Conservation (phyloP, 2,888 invertebrate genomes). For the Epiperipatus broadwayi region DNA sequence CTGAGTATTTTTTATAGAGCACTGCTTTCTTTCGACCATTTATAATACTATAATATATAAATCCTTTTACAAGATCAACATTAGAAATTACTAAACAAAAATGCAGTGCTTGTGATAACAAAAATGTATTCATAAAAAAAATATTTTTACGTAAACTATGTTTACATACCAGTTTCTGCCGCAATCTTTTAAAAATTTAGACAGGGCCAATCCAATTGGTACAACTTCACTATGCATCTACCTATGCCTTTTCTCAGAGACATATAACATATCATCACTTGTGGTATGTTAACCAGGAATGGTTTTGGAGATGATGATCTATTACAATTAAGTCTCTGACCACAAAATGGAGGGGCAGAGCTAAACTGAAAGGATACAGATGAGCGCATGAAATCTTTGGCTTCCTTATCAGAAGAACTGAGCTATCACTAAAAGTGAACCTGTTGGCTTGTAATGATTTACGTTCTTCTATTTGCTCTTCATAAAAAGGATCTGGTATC, state of each 20-base stretch:
- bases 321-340: slow-evolving; percentile 47
- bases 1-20: too few species aligned
- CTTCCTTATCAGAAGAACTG: slow-evolving; percentile 40
- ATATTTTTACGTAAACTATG: too few species aligned
- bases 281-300: slow-evolving; percentile 21
- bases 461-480: slow-evolving; percentile 45
- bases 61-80: too few species aligned
- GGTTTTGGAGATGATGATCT: slow-evolving; percentile 18
- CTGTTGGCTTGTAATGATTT: slow-evolving; percentile 45
- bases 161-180: too few species aligned
- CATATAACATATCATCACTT: slow-evolving; percentile 20
- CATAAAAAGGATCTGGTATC: too few species aligned
- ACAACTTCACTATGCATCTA: slow-evolving; percentile 32
- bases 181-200: slow-evolving; percentile 90
- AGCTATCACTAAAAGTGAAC: slow-evolving; percentile 27
- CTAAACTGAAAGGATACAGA: slow-evolving; percentile 65
- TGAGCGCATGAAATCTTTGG: slow-evolving; percentile 40
- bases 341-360: slow-evolving; percentile 72
- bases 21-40: too few species aligned
- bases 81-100: too few species aligned
- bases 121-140: too few species aligned
- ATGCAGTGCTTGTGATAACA: too few species aligned
- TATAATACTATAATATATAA: too few species aligned
- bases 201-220: slow-evolving; percentile 54
- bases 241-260: slow-evolving; percentile 26